phyloP scores from a whole-genome alignment of 2,113 vertebrate species.

The Nothoprocta pentlandii region DNA sequence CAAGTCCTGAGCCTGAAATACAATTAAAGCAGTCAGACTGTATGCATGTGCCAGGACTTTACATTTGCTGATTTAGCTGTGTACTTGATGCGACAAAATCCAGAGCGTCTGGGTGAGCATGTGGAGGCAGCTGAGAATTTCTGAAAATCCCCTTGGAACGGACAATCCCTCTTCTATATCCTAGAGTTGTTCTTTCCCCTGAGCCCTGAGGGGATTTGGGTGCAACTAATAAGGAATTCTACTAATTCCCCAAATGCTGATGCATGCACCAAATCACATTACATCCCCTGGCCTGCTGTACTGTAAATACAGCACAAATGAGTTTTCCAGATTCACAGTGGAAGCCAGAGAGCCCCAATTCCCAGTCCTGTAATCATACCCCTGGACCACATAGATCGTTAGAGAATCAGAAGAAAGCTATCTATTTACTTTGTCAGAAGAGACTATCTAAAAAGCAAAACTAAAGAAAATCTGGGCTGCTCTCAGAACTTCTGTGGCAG shows the following conservation, averaged over 20 bases:
- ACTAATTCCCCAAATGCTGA: not conserved
- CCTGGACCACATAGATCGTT: not conserved
- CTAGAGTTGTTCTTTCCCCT: not conserved
- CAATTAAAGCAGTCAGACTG: not conserved
- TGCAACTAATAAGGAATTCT: not conserved
- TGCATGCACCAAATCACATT: not conserved
- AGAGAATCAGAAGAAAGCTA: not conserved
- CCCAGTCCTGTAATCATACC: not conserved
- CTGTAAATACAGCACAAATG: not conserved
- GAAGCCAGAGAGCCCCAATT: not conserved
- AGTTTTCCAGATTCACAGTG: not conserved
- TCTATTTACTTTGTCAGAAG: not conserved
- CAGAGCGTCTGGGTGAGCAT: not conserved
- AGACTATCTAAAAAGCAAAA: not conserved
- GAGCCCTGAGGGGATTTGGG: not conserved
- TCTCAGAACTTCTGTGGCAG: not conserved
- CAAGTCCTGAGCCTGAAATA: not conserved
- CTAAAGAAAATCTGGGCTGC: not conserved
- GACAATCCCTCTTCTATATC: not conserved
- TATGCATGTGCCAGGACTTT: not conserved
- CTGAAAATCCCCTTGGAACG: not conserved
- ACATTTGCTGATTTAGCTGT: not conserved
- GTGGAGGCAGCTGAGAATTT: not conserved
- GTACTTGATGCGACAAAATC: not conserved
- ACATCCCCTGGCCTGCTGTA: not conserved